Evolutionary conservation across 2,888 invertebrate genomes (phyloP), one percentile per base, ranked within the genome.

Genomic region (Lasioglossum zephyrum): DNA sequence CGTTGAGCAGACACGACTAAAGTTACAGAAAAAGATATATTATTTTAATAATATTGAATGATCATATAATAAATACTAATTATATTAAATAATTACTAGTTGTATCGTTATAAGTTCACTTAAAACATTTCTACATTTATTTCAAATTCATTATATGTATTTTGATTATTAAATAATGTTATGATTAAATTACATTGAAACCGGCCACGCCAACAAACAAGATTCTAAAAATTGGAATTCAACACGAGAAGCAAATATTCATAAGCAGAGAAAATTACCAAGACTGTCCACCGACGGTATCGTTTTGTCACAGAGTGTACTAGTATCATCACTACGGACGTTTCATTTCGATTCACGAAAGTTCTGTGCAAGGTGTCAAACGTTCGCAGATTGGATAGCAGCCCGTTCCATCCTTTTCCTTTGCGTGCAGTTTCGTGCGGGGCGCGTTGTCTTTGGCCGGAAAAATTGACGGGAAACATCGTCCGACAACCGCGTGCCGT

Each of bases 271-370:
- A 26, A 26, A 26, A 60, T 60, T 4, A 60, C 4, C 60, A 60
- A 16, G 13, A 6, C 13, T 5, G 26, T n/a, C 57, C 4, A 1
- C 11, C n/a, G 57, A 44, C n/a, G 11, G 9, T 11, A 57, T 11
- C 11, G 57, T 57, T 57, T 57, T 57, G 57, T n/a, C 57, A 11
- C 57, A 1, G 57, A n/a, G 57, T 57, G n/a, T 57, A 57, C 57
- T 1, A 57, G 73, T 78, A 66, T 81, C 44, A 82, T 80, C 83
- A 13, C 79, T 73, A 60, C 31, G 72, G 87, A 84, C 85, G 87
- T 90, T 88, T 90, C 90, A 88, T 85, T 91, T 84, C 88, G 86
- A 85, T 90, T 89, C 85, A 84, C 78, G 66, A 73, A 70, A 90
- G 84, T 80, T 90, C 74, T 66, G 72, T n/a, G 78, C 73, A 60